Conservation (phyloP, 2,113 vertebrate genomes). For the Zapornia atra region DNA sequence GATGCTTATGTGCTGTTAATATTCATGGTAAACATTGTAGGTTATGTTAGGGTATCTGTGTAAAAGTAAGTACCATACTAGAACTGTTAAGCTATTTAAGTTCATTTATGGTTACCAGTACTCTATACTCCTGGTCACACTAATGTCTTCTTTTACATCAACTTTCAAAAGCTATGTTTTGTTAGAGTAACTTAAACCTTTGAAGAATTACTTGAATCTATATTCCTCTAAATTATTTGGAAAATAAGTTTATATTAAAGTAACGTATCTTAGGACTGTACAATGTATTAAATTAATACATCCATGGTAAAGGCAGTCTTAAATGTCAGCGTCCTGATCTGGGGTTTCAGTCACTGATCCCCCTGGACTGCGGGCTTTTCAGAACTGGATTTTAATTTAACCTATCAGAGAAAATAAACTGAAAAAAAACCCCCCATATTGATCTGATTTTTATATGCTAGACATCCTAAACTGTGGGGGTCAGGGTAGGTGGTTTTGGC, state of each 20-base stretch:
- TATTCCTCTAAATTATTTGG: constrained; percentile 24
- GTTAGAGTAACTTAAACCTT: neutral
- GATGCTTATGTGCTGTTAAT: constrained; percentile 57
- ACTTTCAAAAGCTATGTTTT: neutral
- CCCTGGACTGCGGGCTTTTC: neutral
- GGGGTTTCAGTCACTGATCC: neutral
- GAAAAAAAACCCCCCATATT: neutral
- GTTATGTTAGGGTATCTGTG: neutral
- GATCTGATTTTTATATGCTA: neutral
- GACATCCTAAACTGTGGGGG: neutral
- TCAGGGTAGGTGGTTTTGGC: neutral
- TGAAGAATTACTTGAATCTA: constrained; percentile 49
- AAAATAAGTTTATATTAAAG: neutral
- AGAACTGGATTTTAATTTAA: neutral
- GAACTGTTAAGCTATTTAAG: constrained; percentile 2
- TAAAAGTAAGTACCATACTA: constrained; percentile 30
- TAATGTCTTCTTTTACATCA: constrained; percentile 25
- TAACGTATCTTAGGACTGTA: neutral
- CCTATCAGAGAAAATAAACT: neutral
- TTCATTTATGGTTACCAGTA: neutral
- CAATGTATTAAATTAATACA: neutral
- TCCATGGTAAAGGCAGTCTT: neutral
- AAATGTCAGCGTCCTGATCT: neutral
- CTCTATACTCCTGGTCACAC: neutral
- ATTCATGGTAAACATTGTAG: constrained; percentile 9